Conservation (phyloP, 2,888 invertebrate species). For the Cataglyphis altisquamis region DNA sequence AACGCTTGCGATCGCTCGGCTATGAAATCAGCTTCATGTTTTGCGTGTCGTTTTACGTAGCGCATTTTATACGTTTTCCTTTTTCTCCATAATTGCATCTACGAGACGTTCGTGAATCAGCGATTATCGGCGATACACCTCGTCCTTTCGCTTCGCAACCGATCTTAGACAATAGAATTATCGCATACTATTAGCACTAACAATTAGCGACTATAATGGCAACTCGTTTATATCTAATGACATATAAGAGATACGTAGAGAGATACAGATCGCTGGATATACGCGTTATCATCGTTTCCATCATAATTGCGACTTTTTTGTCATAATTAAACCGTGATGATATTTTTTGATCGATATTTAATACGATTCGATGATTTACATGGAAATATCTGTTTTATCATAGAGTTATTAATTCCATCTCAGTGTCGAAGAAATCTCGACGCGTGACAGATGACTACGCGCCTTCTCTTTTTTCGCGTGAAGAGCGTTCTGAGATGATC, state of each 20-base stretch:
- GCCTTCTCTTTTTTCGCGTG: neutral
- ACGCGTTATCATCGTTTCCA: constrained; percentile 1
- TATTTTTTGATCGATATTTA: constrained; percentile 26
- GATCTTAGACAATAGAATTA: constrained; percentile 47
- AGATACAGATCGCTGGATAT: neutral
- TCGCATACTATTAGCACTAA: constrained; percentile 34
- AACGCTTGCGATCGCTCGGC: constrained; percentile 79
- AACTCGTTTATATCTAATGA: constrained; percentile 43
- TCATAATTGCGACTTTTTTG: neutral
- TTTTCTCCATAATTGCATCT: constrained; percentile 24
- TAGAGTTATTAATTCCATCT: constrained; percentile 1
- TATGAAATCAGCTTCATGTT: constrained; percentile 78
- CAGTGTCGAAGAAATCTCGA: constrained; percentile 2
- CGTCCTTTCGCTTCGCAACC: constrained; percentile 15
- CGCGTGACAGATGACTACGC: constrained; percentile 47
- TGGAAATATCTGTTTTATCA: constrained; percentile 34
- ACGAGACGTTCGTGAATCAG: constrained; percentile 29
- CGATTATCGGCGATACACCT: constrained; percentile 13
- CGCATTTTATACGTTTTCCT: constrained; percentile 64
- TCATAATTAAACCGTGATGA: neutral
- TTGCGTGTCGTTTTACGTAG: constrained; percentile 73
- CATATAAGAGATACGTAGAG: constrained; percentile 10
- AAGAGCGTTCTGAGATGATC: constrained; percentile 35
- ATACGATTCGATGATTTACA: constrained; percentile 39
- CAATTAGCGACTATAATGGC: constrained; percentile 62